Evolutionary conservation across 2,113 vertebrate genomes (phyloP).

Genomic region (Naja naja): DNA sequence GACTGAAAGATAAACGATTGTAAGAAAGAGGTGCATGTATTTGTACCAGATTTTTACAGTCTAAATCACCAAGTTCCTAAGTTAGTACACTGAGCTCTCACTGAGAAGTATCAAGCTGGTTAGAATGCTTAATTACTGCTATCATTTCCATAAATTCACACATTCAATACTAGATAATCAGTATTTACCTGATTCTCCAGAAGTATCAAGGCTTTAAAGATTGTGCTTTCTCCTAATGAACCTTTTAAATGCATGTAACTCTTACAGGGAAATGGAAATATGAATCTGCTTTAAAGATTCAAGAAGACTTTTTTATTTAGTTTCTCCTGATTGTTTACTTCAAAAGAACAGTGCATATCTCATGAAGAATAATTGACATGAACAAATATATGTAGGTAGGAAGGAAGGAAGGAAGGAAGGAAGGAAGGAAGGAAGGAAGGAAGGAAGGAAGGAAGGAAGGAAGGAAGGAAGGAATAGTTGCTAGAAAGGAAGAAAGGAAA

Average conservation of each 20-base stretch:
- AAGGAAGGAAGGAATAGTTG: not conserved
- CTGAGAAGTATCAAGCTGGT: not conserved
- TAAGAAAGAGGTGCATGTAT: not conserved
- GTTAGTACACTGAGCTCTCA: not conserved
- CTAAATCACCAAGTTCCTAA: not conserved
- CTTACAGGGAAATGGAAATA: not conserved
- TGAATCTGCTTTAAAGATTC: not conserved
- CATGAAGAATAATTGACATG: not conserved
- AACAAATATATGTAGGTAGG: not conserved
- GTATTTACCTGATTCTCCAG: not conserved
- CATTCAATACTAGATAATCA: not conserved
- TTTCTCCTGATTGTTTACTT: not conserved
- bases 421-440: too few relatives aligned
- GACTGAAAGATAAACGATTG: not conserved
- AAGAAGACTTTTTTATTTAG: not conserved
- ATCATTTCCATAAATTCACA: not conserved
- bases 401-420: not conserved
- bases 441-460: too few relatives aligned
- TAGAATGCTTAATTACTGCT: not conserved
- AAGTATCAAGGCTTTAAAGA: not conserved
- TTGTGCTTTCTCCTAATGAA: not conserved
- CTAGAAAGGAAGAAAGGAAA: not conserved
- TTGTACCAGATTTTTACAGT: not conserved
- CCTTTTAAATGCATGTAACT: not conserved
- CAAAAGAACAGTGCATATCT: conserved; percentile 10